Evolutionary conservation across 2,888 invertebrate genomes (phyloP), one percentile per base, ranked within the genome.

Genomic region (Diogma glabrata): DNA sequence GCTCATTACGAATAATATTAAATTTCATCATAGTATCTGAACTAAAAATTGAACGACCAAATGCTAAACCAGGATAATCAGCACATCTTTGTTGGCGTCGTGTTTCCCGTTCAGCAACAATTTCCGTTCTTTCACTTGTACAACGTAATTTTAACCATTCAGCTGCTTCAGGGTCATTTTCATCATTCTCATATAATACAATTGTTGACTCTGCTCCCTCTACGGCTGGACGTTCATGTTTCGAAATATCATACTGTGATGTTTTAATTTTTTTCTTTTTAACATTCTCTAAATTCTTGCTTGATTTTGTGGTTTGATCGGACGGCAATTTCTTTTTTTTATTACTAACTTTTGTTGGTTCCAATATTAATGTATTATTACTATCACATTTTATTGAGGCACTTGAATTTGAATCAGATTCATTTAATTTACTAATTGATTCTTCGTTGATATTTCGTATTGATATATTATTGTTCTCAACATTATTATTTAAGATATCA

Each of bases 1-100:
- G 79, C 76, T 96, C 96, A 71, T 95, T 95, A 70, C 86, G 84
- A 68, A 96, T 96, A 60, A 96, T 85, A 70, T 87, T 90, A 72
- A 95, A 94, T 75, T 94, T 95, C 87, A 96, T 94, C 83, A 95
- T 85, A 9, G 95, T 94, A 67, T 93, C 94, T 52, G 94, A 93
- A 65, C 91, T 92, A 74, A 93, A 93, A 66, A 92, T 87, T 56
- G 91, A 91, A 60, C 87, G 84, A 49, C 89, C 91, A 66, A 93
- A 90, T 2, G 91, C 91, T 53, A 93, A 72, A 23, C 93, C 93
- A 1, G 92, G 93, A 72, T 93, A 93, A 67, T 92, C 92, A 36
- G 90, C 84, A 70, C 91, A 91, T 60, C 85, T 76, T 60, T 80
- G 76, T 60, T 86, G 76, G 53, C 81, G 70, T 49, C 87, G 75